Base-by-base conservation (phyloP, 1,140 invertebrate genomes). In the Pygmarrhopalites habei region DNA sequence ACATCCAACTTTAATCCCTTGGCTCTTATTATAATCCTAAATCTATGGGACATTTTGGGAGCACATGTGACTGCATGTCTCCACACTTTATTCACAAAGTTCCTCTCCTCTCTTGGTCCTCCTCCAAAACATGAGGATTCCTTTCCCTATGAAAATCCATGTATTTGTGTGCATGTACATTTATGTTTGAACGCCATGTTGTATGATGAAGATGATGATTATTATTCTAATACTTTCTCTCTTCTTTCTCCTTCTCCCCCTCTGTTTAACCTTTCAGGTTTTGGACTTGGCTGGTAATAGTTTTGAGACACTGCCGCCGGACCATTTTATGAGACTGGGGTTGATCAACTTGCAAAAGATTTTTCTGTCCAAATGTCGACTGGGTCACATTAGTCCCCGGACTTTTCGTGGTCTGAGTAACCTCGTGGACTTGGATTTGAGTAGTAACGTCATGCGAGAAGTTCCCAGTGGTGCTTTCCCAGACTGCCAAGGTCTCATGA, bases 301-400 rank as follows among this genome's bases (percentile, higher is more conserved):
- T 68, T 76, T 95, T 44, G 83, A 87, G 75, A 81, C 82, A 1
- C 76, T 94, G 47, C 83, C 83, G 49, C 81, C 83, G 57, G 85
- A 91, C 72, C 81, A 85, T 15, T 93, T 95, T 69, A 80, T 85
- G 47, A 82, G 82, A 67, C 81, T 90, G 60, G 84, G 86, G 17
- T 76, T 94, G 56, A 81, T 88, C n/a, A 90, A 94, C 77, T 78
- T 94, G 53, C 91, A 95, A 72, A 86, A 88, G 71, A 85, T 95
- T 53, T 92, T 86, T 74, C 75, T 93, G 41, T 81, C 85, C 26
- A 81, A 82, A 64, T 92, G 89, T 73, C 81, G 83, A 63, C 80
- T 95, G 59, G 83, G 82, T 68, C 82, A 83, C 66, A 85, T 94
- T 60, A 86, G 90, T 70, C 82, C 84, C 60, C 80, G 82, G 65